phyloP scores from a whole-genome alignment of 2,888 invertebrate species.

The Mythimna lalbum region DNA sequence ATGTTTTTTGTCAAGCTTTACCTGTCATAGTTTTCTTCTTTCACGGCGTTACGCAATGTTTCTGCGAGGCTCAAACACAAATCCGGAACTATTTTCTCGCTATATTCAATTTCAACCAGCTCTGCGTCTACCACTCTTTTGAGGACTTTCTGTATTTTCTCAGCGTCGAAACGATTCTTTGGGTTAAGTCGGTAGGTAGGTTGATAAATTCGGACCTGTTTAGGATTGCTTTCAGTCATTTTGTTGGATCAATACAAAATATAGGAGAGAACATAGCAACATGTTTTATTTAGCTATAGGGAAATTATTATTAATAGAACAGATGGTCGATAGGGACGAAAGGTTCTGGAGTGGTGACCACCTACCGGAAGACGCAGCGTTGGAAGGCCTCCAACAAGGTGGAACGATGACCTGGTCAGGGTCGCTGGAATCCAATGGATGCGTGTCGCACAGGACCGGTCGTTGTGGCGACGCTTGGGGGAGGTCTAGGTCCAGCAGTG shows the following conservation, averaged over 20 bases:
- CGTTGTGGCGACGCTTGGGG: too few species aligned
- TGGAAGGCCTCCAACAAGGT: too few species aligned
- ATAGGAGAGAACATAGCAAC: conserved; percentile 26
- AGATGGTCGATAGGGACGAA: too few species aligned
- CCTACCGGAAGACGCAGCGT: too few species aligned
- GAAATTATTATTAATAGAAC: too few species aligned
- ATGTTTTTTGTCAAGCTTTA: conserved; percentile 56
- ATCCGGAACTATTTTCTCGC: conserved; percentile 91
- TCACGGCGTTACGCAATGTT: conserved; percentile 91
- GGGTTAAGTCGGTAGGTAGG: conserved; percentile 93
- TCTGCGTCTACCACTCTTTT: conserved; percentile 90
- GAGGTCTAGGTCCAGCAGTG: too few species aligned
- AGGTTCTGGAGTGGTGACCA: too few species aligned
- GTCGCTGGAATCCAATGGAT: too few species aligned
- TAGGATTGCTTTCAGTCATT: conserved; percentile 76
- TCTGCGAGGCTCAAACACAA: conserved; percentile 91
- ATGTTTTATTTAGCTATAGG: background rate
- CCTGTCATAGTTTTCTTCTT: conserved; percentile 93
- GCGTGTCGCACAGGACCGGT: too few species aligned
- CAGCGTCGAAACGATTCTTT: conserved; percentile 91
- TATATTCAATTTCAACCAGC: conserved; percentile 91
- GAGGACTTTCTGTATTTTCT: conserved; percentile 91
- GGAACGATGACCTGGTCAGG: too few species aligned
- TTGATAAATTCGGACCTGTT: conserved; percentile 87
- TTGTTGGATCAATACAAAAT: conserved; percentile 76